Evolutionary conservation across 2,888 invertebrate genomes (phyloP).

Genomic region (Octonoba sinensis): DNA sequence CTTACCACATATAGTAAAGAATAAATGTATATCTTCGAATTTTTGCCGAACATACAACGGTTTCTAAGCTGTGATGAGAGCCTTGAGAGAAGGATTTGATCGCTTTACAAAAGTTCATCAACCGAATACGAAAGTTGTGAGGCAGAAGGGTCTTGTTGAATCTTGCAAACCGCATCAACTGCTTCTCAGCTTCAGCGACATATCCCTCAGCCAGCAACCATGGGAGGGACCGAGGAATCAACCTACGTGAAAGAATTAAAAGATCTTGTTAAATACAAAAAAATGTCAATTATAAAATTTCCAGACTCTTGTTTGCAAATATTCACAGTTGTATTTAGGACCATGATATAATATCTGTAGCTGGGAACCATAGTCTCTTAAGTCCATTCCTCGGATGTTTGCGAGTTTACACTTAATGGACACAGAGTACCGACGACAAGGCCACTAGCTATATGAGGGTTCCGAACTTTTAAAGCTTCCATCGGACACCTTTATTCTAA

Average conservation of each 20-base stretch:
- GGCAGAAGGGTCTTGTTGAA: conserved; percentile 63
- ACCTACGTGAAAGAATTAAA: conserved; percentile 16
- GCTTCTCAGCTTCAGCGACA: conserved; percentile 54
- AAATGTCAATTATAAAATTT: too few species aligned
- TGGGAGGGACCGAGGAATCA: conserved; percentile 54
- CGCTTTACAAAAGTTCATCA: conserved; percentile 59
- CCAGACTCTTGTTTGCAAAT: too few species aligned
- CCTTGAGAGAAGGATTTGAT: conserved; percentile 39
- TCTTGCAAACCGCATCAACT: conserved; percentile 57
- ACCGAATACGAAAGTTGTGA: conserved; percentile 63
- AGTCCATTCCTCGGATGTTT: too few species aligned
- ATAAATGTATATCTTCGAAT: conserved; percentile 56
- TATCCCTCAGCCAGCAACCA: conserved; percentile 58
- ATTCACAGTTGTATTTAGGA: too few species aligned
- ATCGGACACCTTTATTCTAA: too few species aligned
- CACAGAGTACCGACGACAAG: too few species aligned
- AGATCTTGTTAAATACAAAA: not conserved
- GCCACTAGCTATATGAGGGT: too few species aligned
- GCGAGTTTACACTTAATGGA: too few species aligned
- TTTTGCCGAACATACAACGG: conserved; percentile 40
- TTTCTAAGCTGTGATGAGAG: conserved; percentile 45
- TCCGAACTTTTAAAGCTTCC: too few species aligned
- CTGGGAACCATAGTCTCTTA: too few species aligned
- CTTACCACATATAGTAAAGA: conserved; percentile 61
- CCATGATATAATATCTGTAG: too few species aligned